A percentile compares a stretch with the other conserved stretches of the same genome.
phyloP scores from a whole-genome alignment of 2,113 vertebrate genomes.

The Benthochromis sp. region DNA sequence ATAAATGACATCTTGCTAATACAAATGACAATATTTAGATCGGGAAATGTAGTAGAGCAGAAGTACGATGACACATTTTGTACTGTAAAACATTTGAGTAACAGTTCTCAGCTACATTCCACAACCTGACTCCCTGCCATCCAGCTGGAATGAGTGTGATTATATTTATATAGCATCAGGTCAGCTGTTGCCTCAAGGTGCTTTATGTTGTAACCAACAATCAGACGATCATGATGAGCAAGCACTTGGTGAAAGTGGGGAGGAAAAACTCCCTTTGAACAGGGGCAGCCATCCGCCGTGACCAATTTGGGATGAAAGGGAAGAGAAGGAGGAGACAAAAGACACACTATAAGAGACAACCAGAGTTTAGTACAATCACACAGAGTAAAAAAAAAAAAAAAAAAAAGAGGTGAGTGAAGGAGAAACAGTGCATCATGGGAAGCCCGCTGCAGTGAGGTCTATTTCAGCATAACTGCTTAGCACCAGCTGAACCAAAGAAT shows the following conservation, averaged over 20 bases:
- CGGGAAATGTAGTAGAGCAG: not conserved
- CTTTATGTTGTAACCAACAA: not conserved
- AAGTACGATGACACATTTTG: not conserved
- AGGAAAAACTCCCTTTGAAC: not conserved
- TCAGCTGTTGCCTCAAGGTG: not conserved
- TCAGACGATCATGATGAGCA: not conserved
- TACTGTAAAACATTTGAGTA: rapidly evolving
- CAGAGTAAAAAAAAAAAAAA: too few species aligned
- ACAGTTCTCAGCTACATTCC: not conserved
- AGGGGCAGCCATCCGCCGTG: rapidly evolving
- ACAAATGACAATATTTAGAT: not conserved
- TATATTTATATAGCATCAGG: not conserved
- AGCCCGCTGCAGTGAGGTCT: too few species aligned
- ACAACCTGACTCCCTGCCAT: not conserved
- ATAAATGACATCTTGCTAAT: not conserved
- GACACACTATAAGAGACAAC: not conserved
- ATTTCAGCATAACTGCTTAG: too few species aligned
- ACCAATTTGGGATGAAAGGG: not conserved
- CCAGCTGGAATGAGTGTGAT: not conserved
- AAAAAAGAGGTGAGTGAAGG: too few species aligned
- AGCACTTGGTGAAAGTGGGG: not conserved
- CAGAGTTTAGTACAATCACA: not conserved
- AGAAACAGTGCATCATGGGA: too few species aligned
- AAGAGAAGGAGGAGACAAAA: not conserved
- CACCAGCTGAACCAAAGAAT: too few species aligned